These are phyloP conservation scores for Ahaetulla prasina DNA, from an alignment of 2,113 vertebrate genomes.

Conservation along the genomic window DNA sequence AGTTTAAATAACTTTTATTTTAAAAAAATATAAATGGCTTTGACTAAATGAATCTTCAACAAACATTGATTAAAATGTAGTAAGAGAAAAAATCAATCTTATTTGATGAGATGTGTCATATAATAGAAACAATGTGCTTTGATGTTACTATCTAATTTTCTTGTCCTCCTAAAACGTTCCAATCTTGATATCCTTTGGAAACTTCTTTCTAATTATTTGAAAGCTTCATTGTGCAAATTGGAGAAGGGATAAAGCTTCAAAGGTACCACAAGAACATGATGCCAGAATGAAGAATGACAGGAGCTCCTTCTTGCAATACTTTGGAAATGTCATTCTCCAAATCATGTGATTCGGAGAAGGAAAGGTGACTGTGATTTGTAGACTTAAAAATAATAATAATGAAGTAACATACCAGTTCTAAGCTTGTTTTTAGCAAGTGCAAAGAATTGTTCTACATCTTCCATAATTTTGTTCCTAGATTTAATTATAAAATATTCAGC, in stretches of 20 bases:
- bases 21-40: neutral
- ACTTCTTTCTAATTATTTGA: too few species aligned
- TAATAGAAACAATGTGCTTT: neutral
- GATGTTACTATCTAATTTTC: neutral
- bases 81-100: neutral
- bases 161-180: neutral
- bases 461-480: conserved; percentile 7
- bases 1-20: neutral
- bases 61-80: neutral
- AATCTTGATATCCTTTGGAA: too few species aligned
- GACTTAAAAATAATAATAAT: neutral
- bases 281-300: too few species aligned
- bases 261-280: too few species aligned
- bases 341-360: too few species aligned
- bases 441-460: neutral
- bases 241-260: too few species aligned
- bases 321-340: too few species aligned
- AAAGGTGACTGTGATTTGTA: too few species aligned
- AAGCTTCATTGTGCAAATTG: too few species aligned
- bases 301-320: too few species aligned
- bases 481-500: neutral
- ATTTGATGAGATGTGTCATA: neutral
- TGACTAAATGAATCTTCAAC: neutral
- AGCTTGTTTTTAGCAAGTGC: neutral
- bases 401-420: neutral